A percentile compares a stretch with the other conserved stretches of the same genome.
phyloP scores from a whole-genome alignment of 2,888 invertebrate genomes.

The Callyntrura guangdongensis region DNA sequence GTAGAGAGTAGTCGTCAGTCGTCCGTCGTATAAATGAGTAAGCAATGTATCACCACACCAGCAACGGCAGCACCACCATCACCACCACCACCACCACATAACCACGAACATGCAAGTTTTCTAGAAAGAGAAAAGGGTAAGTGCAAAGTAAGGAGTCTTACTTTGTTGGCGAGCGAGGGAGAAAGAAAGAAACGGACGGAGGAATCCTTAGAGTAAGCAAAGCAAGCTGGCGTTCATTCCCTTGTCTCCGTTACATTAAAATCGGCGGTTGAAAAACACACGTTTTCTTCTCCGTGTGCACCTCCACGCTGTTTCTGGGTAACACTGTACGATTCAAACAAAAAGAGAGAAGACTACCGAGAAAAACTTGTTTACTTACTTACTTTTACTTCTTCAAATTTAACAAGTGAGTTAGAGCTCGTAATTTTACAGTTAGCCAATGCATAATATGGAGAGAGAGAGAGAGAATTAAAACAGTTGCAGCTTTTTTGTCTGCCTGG shows the following conservation, averaged over 20 bases:
- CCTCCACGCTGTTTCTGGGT: constrained; percentile 34
- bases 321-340: constrained; percentile 36
- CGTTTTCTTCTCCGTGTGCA: constrained; percentile 40
- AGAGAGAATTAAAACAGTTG: not conserved
- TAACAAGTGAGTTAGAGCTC: constrained; percentile 2
- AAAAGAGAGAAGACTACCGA: not conserved
- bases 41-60: constrained; percentile 52
- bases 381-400: constrained; percentile 46
- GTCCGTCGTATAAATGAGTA: constrained; percentile 35
- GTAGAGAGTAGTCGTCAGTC: not conserved
- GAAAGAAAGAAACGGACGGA: not conserved
- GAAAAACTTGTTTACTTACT: constrained; percentile 16
- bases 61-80: not conserved
- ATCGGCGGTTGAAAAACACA: constrained; percentile 46
- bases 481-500: not conserved
- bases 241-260: constrained; percentile 13
- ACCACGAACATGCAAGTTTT: constrained; percentile 1
- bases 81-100: constrained; percentile 7
- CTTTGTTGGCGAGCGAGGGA: constrained; percentile 8
- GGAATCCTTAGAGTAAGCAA: constrained; percentile 6
- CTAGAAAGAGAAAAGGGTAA: constrained; percentile 24
- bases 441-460: too few species aligned
- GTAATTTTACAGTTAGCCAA: constrained; percentile 37
- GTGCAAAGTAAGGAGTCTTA: constrained; percentile 8
- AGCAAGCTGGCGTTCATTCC: constrained; percentile 17